These are phyloP conservation scores for Catagonus wagneri DNA, from an alignment of 2,113 vertebrate genomes.

Conservation along the genomic window DNA sequence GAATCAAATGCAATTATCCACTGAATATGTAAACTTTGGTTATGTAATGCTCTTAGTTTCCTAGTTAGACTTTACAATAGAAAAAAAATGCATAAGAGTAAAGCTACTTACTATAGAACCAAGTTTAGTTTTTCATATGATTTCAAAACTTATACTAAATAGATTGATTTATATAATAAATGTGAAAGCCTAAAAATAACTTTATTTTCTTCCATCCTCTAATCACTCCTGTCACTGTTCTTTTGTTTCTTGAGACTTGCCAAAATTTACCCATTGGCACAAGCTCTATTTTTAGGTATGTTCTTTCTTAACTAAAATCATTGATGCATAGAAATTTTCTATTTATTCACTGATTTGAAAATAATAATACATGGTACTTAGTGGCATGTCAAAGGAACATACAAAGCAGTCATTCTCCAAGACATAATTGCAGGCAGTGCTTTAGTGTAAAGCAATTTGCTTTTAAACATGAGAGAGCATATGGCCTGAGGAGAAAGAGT, in stretches of 20 bases:
- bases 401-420: conserved; percentile 77
- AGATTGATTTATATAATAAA: conserved; percentile 53
- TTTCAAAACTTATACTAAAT: conserved; percentile 70
- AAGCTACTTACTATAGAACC: conserved; percentile 32
- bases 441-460: conserved; percentile 72
- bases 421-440: conserved; percentile 69
- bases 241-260: conserved; percentile 85
- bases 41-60: conserved; percentile 67
- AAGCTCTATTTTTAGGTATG: conserved; percentile 85
- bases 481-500: conserved; percentile 44
- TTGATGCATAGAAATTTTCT: conserved; percentile 82
- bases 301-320: conserved; percentile 81
- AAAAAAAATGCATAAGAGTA: conserved; percentile 65
- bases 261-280: conserved; percentile 83
- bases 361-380: conserved; percentile 78
- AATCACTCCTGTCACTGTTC: conserved; percentile 73
- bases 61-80: conserved; percentile 36
- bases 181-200: conserved; percentile 77
- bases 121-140: conserved; percentile 74
- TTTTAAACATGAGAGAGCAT: conserved; percentile 72
- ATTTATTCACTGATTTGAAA: conserved; percentile 86
- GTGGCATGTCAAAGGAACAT: conserved; percentile 72
- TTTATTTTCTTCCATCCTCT: conserved; percentile 81
- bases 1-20: conserved; percentile 57
- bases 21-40: conserved; percentile 75